Evolutionary conservation across 2,888 invertebrate species (phyloP), one percentile per base, ranked within the genome.

Genomic region (Parnassius smintheus): DNA sequence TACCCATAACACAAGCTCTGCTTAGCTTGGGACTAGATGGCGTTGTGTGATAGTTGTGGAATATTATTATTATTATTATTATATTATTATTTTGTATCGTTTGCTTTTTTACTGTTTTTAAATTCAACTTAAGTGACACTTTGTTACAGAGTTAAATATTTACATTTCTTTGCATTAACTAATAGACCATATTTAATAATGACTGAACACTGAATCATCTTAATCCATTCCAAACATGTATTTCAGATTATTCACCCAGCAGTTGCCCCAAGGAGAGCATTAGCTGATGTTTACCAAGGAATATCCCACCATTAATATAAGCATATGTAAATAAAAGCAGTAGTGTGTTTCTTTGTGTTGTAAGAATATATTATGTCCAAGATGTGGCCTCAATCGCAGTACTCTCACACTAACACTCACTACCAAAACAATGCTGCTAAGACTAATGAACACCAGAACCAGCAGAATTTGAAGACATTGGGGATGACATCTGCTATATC

Each of bases 401-500:
- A 92, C 73, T 87, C 88, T 0, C 92, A 88, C 71, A 85, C 80
- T 50, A 91, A 88, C 71, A 77, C 78, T 45, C 79, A 75, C 52
- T 82, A 78, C 48, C 82, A 77, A 61, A 77, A 69, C 52, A 76
- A 68, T 57, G 65, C 73, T 3, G 66, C 66, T 54, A 88, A 88
- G 74, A 70, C 77, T 10, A 92, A 91, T 75, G 86, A 88, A 45
- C 86, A 92, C 51, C 90, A 93, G 67, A 93, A 91, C 70, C 92
- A 93, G 68, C 93, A 93, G 74, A 94, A 93, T 73, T 82, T 94
- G 69, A 93, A 93, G 73, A 95, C 95, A 9, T 78, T 96, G 78
- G 98, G 98, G 62, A 97, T 99, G 95, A 98, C 98, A 9, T 97
- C 98, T 25, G 98, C 98, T 64, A 98, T 99, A 69, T 98, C 97